Evolutionary conservation across 2,113 vertebrate species (phyloP), one percentile per base, ranked within the genome.

Genomic region (Urocitellus parryii): DNA sequence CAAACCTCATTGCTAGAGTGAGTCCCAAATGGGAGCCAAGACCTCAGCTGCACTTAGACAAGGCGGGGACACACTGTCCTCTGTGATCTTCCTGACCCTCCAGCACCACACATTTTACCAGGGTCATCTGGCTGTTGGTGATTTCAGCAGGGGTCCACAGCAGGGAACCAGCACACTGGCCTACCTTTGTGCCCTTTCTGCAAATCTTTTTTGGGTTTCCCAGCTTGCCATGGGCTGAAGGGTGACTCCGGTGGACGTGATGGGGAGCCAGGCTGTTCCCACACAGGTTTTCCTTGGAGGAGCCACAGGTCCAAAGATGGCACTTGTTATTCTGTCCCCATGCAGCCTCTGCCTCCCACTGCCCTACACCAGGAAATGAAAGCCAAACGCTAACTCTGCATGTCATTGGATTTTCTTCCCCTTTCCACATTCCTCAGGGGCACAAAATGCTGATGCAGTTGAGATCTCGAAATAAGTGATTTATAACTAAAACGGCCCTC

Each of bases 401-500:
- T 61, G 29, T 87, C 61, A 42, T 27, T 97, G 67, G 90, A 39
- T 90, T 95, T 68, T 67, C 48, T 48, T 39, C 90, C 53, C 72
- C 90, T 67, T 88, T 84, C 94, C 90, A 45, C 56, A 76, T 93
- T 92, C 95, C 96, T 97, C 39, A 32, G 94, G 97, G 91, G 83
- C 90, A 67, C 83, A 96, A 98, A 98, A 97, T 98, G 95, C 91
- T 94, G 97, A 95, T 91, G 86, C 81, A 76, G 94, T 92, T 89
- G 83, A 96, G 93, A 96, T 74, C 79, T 74, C 27, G 39, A 97
- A 98, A 84, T 95, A 97, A 97, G 92, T 97, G 95, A 98, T 98
- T 98, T 98, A 98, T 98, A 96, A 92, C 96, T 73, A 95, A 98
- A 98, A 98, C 91, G 98, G 76, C 84, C 95, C 98, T 81, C 77